Conservation (phyloP, 1,140 invertebrate genomes). For the Gryllus bimaculatus region DNA sequence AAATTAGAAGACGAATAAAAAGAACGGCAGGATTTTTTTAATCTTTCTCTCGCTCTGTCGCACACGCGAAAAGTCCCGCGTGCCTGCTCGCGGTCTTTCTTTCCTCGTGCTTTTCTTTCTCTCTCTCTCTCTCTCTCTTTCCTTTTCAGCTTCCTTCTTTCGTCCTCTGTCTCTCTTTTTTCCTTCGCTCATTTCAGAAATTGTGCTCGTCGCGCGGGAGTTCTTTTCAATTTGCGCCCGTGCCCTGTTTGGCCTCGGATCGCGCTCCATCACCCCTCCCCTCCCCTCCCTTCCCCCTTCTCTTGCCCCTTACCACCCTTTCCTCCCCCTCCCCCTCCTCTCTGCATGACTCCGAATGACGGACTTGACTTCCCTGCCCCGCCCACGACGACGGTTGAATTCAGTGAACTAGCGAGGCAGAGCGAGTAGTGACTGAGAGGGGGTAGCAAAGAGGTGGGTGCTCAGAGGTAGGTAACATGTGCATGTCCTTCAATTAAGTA, state of each 20-base stretch:
- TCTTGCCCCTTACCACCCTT: too few relatives aligned
- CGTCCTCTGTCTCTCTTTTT: neutral
- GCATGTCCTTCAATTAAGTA: too few relatives aligned
- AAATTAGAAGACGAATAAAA: slow-evolving; percentile 2
- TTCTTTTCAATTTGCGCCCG: neutral
- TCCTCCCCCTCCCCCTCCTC: neutral
- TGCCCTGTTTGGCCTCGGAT: too few relatives aligned
- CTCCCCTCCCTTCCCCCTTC: too few relatives aligned
- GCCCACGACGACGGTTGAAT: too few relatives aligned
- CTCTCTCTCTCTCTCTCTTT: neutral
- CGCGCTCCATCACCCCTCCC: too few relatives aligned
- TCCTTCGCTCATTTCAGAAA: neutral
- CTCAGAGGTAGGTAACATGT: too few relatives aligned
- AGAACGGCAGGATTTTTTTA: neutral
- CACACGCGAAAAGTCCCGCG: neutral
- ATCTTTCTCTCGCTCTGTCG: neutral
- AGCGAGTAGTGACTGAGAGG: too few relatives aligned
- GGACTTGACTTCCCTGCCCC: too few relatives aligned
- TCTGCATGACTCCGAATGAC: neutral
- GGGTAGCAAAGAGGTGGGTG: too few relatives aligned
- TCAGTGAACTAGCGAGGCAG: too few relatives aligned
- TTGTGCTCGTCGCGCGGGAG: neutral
- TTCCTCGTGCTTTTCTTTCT: neutral
- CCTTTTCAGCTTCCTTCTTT: neutral
- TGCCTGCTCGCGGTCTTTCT: neutral